Percentiles rank a stretch among this genome's conserved stretches.
Conservation (phyloP, 2,113 vertebrate genomes). For the Abramis brama region DNA sequence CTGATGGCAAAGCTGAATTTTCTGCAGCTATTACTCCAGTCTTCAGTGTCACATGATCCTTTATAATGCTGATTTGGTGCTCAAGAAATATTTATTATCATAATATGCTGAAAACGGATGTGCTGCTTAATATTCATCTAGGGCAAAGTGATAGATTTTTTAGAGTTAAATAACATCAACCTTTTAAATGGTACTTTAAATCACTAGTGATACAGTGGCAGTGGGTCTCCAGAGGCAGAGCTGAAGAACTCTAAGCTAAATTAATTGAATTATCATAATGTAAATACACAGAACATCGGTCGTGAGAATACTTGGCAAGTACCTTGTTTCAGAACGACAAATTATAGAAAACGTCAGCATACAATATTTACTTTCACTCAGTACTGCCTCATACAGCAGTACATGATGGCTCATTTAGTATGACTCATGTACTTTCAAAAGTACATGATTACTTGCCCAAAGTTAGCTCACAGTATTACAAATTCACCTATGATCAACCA, state of each 20-base stretch:
- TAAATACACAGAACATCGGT: background rate
- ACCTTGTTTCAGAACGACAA: background rate
- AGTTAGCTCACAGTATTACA: background rate
- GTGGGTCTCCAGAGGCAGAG: too few species aligned
- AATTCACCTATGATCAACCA: background rate
- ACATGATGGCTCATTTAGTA: background rate
- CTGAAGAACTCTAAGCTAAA: too few species aligned
- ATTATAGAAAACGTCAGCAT: background rate
- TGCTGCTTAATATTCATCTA: background rate
- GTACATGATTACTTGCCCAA: background rate
- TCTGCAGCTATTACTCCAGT: background rate
- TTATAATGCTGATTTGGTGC: background rate
- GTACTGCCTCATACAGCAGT: too few species aligned
- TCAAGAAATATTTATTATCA: background rate
- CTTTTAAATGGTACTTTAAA: too few species aligned
- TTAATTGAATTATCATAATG: background rate
- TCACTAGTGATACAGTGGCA: too few species aligned
- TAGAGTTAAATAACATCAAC: too few species aligned
- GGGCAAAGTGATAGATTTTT: too few species aligned
- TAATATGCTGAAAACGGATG: background rate
- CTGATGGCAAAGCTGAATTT: background rate
- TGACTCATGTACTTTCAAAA: slow-evolving; percentile 20
- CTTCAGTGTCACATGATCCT: background rate
- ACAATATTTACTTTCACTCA: background rate
- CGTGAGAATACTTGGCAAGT: background rate